Base-by-base conservation (phyloP, 2,797 vertebrate genomes). In the Echeneis naucrates region DNA sequence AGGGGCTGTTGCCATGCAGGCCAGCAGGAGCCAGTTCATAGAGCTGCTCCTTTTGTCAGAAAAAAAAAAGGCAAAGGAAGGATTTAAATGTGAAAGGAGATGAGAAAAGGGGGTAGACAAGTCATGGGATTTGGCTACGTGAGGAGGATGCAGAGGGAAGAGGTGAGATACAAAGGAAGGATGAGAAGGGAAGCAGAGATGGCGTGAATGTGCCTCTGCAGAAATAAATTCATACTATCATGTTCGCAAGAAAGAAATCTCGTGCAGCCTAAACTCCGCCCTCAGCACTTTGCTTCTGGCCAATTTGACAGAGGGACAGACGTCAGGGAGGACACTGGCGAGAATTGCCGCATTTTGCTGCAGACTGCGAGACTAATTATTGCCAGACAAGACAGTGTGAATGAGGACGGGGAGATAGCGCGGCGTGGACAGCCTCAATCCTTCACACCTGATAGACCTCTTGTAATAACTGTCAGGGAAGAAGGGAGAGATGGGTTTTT, bases 61-160 rank as follows among this genome's bases (percentile, higher is more conserved):
- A 72, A 62, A 44, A 80, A 88, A 62, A 86, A 77, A 83, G 81
- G 68, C 75, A 35, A 55, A 82, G 42, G 57, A 56, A 48, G 88
- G 81, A 94, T 93, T 94, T 92, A 82, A 93, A 94, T 93, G 82
- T 92, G 89, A 94, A 94, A 92, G 77, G 89, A 84, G 81, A 85
- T 84, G 66, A 88, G 86, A 81, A 83, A 80, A 80, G 77, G 67
- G 56, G 54, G 70, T 63, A 66, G 68, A 76, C 67, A 72, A 76
- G 69, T 80, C 82, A 52, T 72, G 69, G 84, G 84, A 88, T 84
- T 77, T 81, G 73, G 69, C 64, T 62, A 71, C 30, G 64, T 83
- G 85, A 87, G 72, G 59, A 85, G 85, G 82, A 81, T 68, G 47
- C 64, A 84, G 74, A 81, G 72, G 66, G 55, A 78, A 70, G 68